Conservation (phyloP, 2,797 vertebrate genomes). For the Chelmon rostratus region DNA sequence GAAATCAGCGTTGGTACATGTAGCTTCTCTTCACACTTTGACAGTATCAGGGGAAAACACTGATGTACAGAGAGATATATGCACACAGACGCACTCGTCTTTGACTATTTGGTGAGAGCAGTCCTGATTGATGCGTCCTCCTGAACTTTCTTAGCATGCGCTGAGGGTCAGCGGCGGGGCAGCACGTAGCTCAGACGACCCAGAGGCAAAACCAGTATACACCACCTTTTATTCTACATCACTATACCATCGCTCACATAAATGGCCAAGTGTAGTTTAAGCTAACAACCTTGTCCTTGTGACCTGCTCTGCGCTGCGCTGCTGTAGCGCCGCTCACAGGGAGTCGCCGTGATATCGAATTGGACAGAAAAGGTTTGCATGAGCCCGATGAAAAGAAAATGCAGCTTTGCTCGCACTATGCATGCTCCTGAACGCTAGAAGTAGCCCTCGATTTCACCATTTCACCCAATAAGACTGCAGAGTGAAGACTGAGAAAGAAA, state of each 20-base stretch:
- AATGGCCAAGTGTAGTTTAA: slow-evolving; percentile 1
- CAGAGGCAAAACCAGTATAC: slow-evolving; percentile 34
- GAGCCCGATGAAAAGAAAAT: slow-evolving; percentile 4
- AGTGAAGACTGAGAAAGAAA: slow-evolving; percentile 7
- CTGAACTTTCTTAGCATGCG: slow-evolving; percentile 57
- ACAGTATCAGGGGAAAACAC: background rate
- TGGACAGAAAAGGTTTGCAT: background rate
- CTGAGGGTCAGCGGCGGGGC: slow-evolving; percentile 67
- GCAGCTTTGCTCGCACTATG: background rate
- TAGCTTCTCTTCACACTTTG: slow-evolving; percentile 2
- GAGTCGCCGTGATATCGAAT: background rate
- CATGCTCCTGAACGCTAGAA: background rate
- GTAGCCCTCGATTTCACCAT: background rate
- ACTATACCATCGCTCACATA: slow-evolving; percentile 2
- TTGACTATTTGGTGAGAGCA: slow-evolving; percentile 45
- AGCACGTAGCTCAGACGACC: slow-evolving; percentile 32
- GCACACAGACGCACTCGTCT: slow-evolving; percentile 28
- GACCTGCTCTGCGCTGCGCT: background rate
- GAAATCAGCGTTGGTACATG: slow-evolving; percentile 3
- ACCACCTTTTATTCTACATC: slow-evolving; percentile 20
- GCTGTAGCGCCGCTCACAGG: background rate
- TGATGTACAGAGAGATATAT: slow-evolving; percentile 5
- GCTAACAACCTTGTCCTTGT: background rate
- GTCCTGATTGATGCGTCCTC: slow-evolving; percentile 52
- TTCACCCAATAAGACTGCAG: background rate